Evolutionary conservation across 2,797 vertebrate species (phyloP).

Genomic region (Megalops cyprinoides): DNA sequence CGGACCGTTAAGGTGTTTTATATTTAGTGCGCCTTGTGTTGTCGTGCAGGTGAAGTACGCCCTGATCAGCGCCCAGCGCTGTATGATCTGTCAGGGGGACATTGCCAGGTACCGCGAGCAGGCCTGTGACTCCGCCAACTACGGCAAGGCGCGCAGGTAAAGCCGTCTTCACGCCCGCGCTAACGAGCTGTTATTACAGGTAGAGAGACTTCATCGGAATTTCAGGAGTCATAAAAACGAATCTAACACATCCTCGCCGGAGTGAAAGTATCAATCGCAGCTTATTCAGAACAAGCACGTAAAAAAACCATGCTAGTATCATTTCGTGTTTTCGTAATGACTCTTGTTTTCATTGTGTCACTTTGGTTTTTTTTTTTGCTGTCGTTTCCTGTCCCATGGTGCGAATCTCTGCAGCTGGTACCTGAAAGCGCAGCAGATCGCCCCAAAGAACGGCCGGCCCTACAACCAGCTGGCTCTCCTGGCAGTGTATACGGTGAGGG

Average conservation of each 20-base stretch:
- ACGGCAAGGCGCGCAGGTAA: conserved; percentile 96
- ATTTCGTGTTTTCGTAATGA: too few relatives aligned
- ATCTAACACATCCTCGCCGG: too few relatives aligned
- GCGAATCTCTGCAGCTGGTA: conserved; percentile 83
- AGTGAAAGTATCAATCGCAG: too few relatives aligned
- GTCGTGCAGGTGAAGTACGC: conserved; percentile 93
- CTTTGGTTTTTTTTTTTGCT: neutral
- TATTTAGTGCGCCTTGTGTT: neutral
- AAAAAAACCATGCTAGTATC: too few relatives aligned
- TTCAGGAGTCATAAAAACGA: neutral
- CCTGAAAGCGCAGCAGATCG: conserved; percentile 97
- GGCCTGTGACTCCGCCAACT: conserved; percentile 92
- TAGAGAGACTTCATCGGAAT: neutral
- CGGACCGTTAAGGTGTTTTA: too few relatives aligned
- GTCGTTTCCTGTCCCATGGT: neutral
- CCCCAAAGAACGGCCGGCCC: conserved; percentile 97
- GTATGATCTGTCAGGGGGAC: conserved; percentile 97
- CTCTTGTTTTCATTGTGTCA: too few relatives aligned
- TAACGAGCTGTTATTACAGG: neutral
- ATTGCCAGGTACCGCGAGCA: conserved; percentile 95
- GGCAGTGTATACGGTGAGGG: conserved; percentile 94
- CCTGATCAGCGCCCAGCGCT: conserved; percentile 94
- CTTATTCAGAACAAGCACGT: too few relatives aligned
- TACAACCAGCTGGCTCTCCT: conserved; percentile 96
- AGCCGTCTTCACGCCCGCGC: neutral